Base-by-base conservation (phyloP, 2,888 invertebrate species). In the Blomia tropicalis region DNA sequence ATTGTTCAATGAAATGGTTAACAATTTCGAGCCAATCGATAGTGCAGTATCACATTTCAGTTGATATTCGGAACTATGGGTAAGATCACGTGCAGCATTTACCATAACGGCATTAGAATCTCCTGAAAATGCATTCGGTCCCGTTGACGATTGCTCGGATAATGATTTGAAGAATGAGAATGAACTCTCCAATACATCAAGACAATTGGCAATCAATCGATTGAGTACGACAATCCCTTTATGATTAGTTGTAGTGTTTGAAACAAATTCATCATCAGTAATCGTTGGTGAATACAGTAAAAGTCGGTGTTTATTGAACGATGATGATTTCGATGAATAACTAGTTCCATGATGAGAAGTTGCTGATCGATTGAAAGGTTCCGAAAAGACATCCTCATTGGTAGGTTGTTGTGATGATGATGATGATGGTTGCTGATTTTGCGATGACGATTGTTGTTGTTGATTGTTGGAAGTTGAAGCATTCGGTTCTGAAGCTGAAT, bases 161-260 rank as follows among this genome's bases (percentile, higher is more conserved):
- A 44, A 22, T 30, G 56, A 41, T 17, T 54, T 62, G 3, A 30
- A 32, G 17, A 62, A 54, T 14, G 32, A 41, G 69, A 85, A 81
- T 5, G 82, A 81, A 63, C 83, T 82, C 70, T 86, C 85, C 17
- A 87, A 73, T 1, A 85, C 83, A 70, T 85, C 84, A 43, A 87
- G 74, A 64, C 64, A 67, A 27, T 65, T 64, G 30, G 66, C 64
- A 4, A 69, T 17, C 43, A 65, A 41, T 19, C 63, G 53, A 27
- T 64, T 62, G 4, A 66, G 23, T 14, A 56, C 43, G 31, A 47
- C 27, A 60, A 30, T 25, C 25, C 25, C 32, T 43, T 56, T 27
- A 11, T 56, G 17, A 2, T 2, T 31, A n/a, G 56, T 27, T 41
- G 36, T 54, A 19, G 47, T 11, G 14, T 41, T 25, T 11, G 44